phyloP scores from a whole-genome alignment of 2,113 vertebrate genomes.

The Centropus unirufus region DNA sequence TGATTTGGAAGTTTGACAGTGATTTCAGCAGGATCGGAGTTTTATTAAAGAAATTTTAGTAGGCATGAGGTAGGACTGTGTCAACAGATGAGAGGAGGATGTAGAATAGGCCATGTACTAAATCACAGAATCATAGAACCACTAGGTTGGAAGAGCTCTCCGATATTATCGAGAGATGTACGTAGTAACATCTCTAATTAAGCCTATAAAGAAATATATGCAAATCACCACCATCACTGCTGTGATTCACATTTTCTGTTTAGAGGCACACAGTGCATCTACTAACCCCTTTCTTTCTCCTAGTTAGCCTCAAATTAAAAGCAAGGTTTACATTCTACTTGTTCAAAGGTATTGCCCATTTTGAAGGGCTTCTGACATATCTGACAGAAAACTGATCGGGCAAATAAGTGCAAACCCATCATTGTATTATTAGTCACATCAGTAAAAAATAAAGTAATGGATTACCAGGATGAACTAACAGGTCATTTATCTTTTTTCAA shows the following conservation, averaged over 20 bases:
- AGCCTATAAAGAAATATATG: background rate
- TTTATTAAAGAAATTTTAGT: background rate
- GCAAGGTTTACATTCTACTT: background rate
- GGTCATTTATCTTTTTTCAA: background rate
- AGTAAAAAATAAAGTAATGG: background rate
- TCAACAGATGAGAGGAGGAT: background rate
- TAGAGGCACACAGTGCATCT: background rate
- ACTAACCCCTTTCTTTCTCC: background rate
- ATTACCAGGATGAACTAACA: background rate
- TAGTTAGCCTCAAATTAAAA: background rate
- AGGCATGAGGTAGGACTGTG: background rate
- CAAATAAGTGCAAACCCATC: background rate
- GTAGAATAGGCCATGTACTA: background rate
- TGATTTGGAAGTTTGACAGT: background rate
- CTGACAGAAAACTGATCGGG: background rate
- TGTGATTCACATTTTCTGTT: background rate
- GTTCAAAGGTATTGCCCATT: accelerated
- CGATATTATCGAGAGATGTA: background rate
- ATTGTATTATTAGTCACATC: background rate
- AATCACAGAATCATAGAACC: no score
- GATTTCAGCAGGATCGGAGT: background rate
- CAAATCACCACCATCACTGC: background rate
- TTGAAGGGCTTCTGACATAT: background rate
- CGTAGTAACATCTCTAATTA: background rate
- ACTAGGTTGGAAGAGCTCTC: no score